Evolutionary conservation across 2,797 vertebrate species (phyloP), one percentile per base, ranked within the genome.

Genomic region (Rhabdomys pumilio): DNA sequence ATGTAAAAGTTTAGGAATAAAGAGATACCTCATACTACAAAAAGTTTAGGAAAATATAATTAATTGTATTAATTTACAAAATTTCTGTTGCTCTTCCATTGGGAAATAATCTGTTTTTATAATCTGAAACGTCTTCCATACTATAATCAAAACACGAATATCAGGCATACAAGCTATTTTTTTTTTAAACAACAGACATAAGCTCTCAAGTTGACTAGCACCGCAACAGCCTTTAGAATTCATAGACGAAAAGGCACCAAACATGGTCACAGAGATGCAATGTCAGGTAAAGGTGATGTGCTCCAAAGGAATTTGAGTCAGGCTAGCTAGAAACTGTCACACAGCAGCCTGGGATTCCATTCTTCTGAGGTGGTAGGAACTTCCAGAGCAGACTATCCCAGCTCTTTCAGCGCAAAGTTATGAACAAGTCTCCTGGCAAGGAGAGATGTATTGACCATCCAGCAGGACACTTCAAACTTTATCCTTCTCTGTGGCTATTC

Each of bases 1-100:
- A 94, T 12, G 15, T 26, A 82, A 59, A 87, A 19, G 65, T 29
- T 41, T 87, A 61, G 22, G 57, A 81, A 80, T 89, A n/a, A 50
- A 84, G 12, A 95, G 69, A 91, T 75, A 41, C 10, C 38, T 86
- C n/a, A 86, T 53, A 20, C 31, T 41, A 84, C 6, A 59, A 31
- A 65, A 91, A 12, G 31, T 38, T 94, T 80, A 83, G 59, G n/a
- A 81, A 94, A 89, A 83, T 13, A 73, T 69, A 95, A 76, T 50
- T 47, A 15, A 47, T 41, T 91, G 9, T 73, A n/a, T 61, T 91
- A 84, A 61, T 24, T 57, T 50, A 41, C 20, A n/a, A 47, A 17
- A 83, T 96, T 96, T n/a, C 24, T 61, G 34, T 38, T 76, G 12
- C 26, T 95, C 61, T 34, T 10, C 15, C 8, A 20, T 19, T 83